Base-by-base conservation (phyloP, 2,888 invertebrate species). In the Vannuccia rotundouncinata region DNA sequence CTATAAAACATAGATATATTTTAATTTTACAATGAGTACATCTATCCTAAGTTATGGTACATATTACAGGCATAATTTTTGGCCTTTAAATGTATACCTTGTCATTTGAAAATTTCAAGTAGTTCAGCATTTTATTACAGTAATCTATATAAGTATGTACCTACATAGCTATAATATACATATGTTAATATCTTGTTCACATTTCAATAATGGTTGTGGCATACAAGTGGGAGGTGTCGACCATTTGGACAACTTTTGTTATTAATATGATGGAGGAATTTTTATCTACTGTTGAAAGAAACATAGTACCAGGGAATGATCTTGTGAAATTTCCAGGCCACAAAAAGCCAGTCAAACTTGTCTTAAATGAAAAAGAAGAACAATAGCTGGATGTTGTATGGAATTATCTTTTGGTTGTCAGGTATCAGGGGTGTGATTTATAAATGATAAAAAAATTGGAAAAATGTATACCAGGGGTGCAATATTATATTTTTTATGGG, bases 241-340 rank as follows among this genome's bases (percentile, higher is more conserved):
- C n/a, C n/a, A n/a, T n/a, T n/a, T n/a, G n/a, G n/a, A n/a, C n/a
- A n/a, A n/a, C n/a, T n/a, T n/a, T n/a, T n/a, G n/a, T n/a, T n/a
- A n/a, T n/a, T n/a, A n/a, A n/a, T n/a, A n/a, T n/a, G n/a, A n/a
- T n/a, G n/a, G n/a, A n/a, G n/a, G n/a, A n/a, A n/a, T n/a, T n/a
- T n/a, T n/a, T n/a, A n/a, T n/a, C 66, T n/a, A 66, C 66, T 66
- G 66, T 66, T 66, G 66, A 66, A 66, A 66, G 66, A 66, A 66
- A 66, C 66, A 66, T 66, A 66, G 66, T 27, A 66, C 66, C 22
- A 66, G 66, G 66, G 66, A 17, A 66, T 66, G 66, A 66, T 66
- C 66, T 66, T 66, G 66, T 66, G 66, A 17, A 66, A 66, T 66
- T 66, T 22, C 66, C 66, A 66, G 66, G 2, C 13, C 25, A 27